Evolutionary conservation across 2,113 vertebrate species (phyloP), one percentile per base, ranked within the genome.

Genomic region (Rana temporaria): DNA sequence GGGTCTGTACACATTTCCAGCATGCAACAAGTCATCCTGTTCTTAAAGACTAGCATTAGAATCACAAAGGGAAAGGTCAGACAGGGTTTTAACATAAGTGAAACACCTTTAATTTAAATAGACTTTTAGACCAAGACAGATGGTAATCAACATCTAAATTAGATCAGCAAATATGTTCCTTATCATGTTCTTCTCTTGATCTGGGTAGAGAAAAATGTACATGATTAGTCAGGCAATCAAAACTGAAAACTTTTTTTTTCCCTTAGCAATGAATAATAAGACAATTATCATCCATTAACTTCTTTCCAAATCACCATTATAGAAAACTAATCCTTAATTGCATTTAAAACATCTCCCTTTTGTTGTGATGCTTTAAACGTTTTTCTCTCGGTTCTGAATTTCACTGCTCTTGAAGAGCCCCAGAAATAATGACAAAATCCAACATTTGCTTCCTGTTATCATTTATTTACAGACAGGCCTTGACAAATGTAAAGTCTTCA

Each of bases 401-500:
- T 86, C 52, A 88, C 88, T 92, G 92, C 93, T 91, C 93, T 93
- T 92, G 90, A 94, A 89, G 87, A 90, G 91, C 86, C 90, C 87
- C 90, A 64, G 38, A 63, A 81, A 80, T 59, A 79, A 69, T 56
- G 48, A 79, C 30, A 59, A 95, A 65, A 78, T 62, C 30, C 64
- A 90, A 91, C 90, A 91, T 91, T 88, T 91, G 91, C 91, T 92
- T 93, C 91, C 88, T 91, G 92, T 91, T 94, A 94, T 90, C 89
- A 90, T 95, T 94, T 94, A 94, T 94, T 95, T 94, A 94, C 92
- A 91, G 92, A 93, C 89, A 91, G 93, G 92, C 93, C 91, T 92
- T 92, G 91, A 93, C 90, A 94, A 94, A 94, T 89, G 88, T 89
- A 93, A 92, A 93, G 70, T 91, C 89, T 90, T 94, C 92, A 92